Base-by-base conservation (phyloP, 2,113 vertebrate species). In the Eleginops maclovinus region DNA sequence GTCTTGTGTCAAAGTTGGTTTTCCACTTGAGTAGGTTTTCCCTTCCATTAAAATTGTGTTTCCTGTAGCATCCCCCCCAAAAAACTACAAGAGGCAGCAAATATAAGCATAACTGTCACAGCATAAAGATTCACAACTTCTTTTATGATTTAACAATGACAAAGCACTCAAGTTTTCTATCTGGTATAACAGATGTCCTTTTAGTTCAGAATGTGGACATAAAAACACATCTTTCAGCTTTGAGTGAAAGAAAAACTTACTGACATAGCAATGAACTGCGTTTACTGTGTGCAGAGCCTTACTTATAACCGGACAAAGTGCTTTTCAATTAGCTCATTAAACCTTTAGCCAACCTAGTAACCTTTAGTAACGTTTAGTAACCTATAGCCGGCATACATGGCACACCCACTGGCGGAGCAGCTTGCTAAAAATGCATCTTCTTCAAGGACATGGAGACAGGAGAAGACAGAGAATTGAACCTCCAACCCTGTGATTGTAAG, bases 91-190 rank as follows among this genome's bases (percentile, higher is more conserved):
- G 1, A 50, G 9, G 2, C 36, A 9, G 17, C 21, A 24, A 24
- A 26, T 36, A 62, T 21, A 0, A 6, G 31, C 50, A 21, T 15
- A 50, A 9, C 26, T 22, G 17, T 4, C 1, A 3, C 41, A 28
- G 24, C 16, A n/a, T 21, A 36, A n/a, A 53, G 11, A 53, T 24
- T 36, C 9, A 13, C 36, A 44, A 44, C 26, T 36, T 53, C 17
- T 58, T 68, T 70, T 31, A 24, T 55, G 16, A 55, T 44, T 54
- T 26, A 13, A 84, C 55, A 58, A 54, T 54, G 16, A 40, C 46
- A 58, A 17, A 2, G n/a, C 60, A 9, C 46, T 49, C 14, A n/a
- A 31, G 40, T 15, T 63, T 51, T 5, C 46, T 36, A 22, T 22
- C 19, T 15, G 56, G 1, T 16, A 11, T 24, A 60, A 21, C 24